phyloP scores from a whole-genome alignment of 1,140 invertebrate genomes.

The Ostrea denselamellosa region DNA sequence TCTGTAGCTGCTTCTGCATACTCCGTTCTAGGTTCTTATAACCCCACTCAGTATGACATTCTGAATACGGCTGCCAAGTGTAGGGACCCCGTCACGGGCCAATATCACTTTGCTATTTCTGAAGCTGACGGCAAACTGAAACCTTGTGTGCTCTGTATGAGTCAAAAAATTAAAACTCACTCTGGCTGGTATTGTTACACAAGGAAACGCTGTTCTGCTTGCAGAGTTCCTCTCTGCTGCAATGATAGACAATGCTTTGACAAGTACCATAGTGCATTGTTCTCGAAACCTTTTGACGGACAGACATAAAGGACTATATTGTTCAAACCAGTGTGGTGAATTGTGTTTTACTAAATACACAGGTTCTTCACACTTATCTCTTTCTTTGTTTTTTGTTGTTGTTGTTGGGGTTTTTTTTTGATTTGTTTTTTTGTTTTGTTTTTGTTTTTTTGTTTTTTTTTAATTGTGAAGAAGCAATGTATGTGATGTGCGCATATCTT shows the following conservation, averaged over 20 bases:
- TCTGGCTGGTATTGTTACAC: constrained; percentile 30
- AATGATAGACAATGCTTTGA: constrained; percentile 25
- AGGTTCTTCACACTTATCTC: too few relatives aligned
- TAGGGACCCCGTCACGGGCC: background rate
- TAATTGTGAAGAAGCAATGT: too few relatives aligned
- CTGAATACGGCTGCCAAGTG: background rate
- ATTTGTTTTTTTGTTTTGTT: too few relatives aligned
- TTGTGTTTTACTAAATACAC: too few relatives aligned
- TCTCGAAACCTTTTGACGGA: background rate
- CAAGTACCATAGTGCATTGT: constrained; percentile 13
- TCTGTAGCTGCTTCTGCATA: background rate
- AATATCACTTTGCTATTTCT: constrained; percentile 1
- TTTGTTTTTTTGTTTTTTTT: too few relatives aligned
- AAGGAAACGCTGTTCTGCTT: constrained; percentile 17
- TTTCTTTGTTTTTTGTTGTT: too few relatives aligned
- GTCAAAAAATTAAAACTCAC: constrained; percentile 15
- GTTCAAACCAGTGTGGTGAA: too few relatives aligned
- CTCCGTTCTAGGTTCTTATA: background rate
- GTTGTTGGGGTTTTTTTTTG: too few relatives aligned
- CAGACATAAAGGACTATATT: background rate
- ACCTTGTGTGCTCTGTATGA: constrained; percentile 25
- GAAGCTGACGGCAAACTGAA: constrained; percentile 22
- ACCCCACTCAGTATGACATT: constrained; percentile 2
- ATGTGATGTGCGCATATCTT: too few relatives aligned
- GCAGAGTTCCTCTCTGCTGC: constrained; percentile 22